Evolutionary conservation across 1,140 invertebrate species (phyloP).

Genomic region (Procambarus clarkii): DNA sequence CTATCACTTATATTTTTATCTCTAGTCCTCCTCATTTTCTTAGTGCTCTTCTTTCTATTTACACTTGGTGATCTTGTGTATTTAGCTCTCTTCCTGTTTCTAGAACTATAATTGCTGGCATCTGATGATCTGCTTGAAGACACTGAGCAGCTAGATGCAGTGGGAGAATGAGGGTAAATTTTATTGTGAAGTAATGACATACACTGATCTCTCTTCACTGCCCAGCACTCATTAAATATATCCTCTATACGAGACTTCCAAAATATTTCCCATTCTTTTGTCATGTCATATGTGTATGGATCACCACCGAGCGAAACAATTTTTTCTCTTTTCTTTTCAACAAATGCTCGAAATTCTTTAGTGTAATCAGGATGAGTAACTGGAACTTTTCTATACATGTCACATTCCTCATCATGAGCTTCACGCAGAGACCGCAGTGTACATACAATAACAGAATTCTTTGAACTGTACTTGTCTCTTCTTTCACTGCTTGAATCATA

Average conservation of each 20-base stretch:
- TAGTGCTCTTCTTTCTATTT: background rate
- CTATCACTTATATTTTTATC: background rate
- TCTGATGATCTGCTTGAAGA: background rate
- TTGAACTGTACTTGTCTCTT: background rate
- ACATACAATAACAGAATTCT: background rate
- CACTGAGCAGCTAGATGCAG: background rate
- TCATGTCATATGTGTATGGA: constrained; percentile 13
- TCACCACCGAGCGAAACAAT: constrained; percentile 21
- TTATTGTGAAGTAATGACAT: background rate
- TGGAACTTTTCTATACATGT: constrained; percentile 17
- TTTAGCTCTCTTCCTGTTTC: background rate
- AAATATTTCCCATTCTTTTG: constrained; percentile 8
- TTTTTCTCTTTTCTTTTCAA: background rate
- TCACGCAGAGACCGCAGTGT: background rate
- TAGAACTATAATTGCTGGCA: background rate
- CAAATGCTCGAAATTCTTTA: constrained; percentile 28
- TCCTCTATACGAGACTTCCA: background rate
- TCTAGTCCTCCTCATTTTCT: background rate
- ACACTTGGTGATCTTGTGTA: background rate
- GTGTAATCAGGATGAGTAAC: constrained; percentile 25
- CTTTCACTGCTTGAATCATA: background rate
- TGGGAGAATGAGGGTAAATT: background rate
- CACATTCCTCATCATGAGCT: constrained; percentile 1
- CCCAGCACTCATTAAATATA: constrained; percentile 18
- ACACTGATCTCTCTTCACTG: constrained; percentile 14